Evolutionary conservation across 2,113 vertebrate species (phyloP).

Genomic region (Clarias magur): DNA sequence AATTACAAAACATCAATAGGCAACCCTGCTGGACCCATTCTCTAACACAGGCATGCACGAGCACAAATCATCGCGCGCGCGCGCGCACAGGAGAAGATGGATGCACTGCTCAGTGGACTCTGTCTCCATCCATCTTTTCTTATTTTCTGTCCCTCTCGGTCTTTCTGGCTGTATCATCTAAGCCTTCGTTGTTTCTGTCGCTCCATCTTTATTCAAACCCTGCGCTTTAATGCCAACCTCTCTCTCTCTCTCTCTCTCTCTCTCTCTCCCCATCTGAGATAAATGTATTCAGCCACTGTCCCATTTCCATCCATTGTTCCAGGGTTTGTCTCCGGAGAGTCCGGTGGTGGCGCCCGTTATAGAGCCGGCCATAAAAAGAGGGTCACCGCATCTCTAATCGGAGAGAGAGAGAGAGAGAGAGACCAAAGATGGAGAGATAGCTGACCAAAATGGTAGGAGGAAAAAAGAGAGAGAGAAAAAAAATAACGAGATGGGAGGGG

Average conservation of each 20-base stretch:
- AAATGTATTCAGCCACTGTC: constrained; percentile 70
- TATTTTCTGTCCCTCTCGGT: constrained; percentile 9
- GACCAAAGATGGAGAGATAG: constrained; percentile 3
- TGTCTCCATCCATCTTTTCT: constrained; percentile 55
- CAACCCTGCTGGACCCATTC: constrained; percentile 29
- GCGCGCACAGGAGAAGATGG: constrained; percentile 17
- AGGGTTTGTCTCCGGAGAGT: constrained; percentile 53
- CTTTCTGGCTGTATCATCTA: constrained; percentile 22
- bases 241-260: constrained; percentile 35
- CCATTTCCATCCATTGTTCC: constrained; percentile 69
- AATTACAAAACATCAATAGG: constrained; percentile 62
- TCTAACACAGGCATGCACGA: constrained; percentile 10
- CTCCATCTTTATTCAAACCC: constrained; percentile 20
- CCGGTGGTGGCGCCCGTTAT: constrained; percentile 40
- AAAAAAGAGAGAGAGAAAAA: constrained; percentile 10
- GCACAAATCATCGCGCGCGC: constrained; percentile 12
- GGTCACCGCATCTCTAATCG: constrained; percentile 58
- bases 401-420: constrained; percentile 19
- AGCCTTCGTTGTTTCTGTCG: constrained; percentile 45
- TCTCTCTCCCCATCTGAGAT: constrained; percentile 32
- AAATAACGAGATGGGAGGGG: constrained; percentile 23
- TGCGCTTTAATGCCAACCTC: background rate
- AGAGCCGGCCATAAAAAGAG: constrained; percentile 54
- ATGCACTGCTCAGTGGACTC: constrained; percentile 33
- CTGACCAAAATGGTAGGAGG: constrained; percentile 1